phyloP scores from a whole-genome alignment of 2,113 vertebrate genomes.

The Nesoenas mayeri region DNA sequence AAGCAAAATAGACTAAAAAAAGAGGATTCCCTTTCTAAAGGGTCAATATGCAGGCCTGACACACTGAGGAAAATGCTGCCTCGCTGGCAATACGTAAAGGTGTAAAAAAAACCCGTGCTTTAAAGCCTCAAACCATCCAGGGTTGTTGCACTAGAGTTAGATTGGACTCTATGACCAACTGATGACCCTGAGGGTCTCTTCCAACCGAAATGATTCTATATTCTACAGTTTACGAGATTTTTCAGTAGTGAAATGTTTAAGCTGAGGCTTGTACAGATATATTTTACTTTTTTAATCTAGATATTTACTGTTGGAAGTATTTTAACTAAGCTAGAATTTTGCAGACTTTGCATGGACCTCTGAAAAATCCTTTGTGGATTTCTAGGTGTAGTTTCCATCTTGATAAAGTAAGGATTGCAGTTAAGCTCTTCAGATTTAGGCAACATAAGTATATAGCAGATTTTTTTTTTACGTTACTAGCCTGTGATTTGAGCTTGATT shows the following conservation, averaged over 20 bases:
- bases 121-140: too few relatives aligned
- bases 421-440: not conserved
- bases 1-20: too few relatives aligned
- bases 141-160: too few relatives aligned
- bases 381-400: not conserved
- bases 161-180: too few relatives aligned
- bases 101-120: too few relatives aligned
- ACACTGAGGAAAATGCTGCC: too few relatives aligned
- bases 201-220: too few relatives aligned
- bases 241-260: not conserved
- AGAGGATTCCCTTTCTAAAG: too few relatives aligned
- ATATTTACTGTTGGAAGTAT: not conserved
- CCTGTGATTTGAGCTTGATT: not conserved
- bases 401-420: not conserved
- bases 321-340: not conserved
- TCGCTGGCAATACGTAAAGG: too few relatives aligned
- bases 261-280: not conserved
- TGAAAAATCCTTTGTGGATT: not conserved
- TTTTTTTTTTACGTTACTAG: not conserved
- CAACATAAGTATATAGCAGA: accelerated
- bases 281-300: not conserved
- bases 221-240: not conserved
- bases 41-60: too few relatives aligned
- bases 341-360: not conserved
- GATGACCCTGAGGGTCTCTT: too few relatives aligned